These are phyloP conservation scores for Dioctria linearis DNA, from an alignment of 2,888 invertebrate species.

Conservation along the genomic window DNA sequence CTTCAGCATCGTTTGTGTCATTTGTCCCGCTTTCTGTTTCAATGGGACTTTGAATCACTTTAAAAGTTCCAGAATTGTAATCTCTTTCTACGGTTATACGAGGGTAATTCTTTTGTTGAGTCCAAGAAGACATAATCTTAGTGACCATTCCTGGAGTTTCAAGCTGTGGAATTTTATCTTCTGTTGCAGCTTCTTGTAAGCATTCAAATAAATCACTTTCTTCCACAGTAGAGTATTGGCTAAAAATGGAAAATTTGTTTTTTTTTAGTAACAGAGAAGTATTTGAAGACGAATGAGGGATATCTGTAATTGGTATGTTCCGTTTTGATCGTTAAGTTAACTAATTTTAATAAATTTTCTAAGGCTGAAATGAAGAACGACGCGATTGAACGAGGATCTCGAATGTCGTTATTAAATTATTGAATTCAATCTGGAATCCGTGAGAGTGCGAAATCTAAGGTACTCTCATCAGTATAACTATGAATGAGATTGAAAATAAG, in stretches of 20 bases:
- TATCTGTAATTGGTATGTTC: too few relatives aligned
- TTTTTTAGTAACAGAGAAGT: too few relatives aligned
- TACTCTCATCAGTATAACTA: too few relatives aligned
- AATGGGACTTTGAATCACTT: conserved; percentile 72
- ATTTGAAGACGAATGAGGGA: too few relatives aligned
- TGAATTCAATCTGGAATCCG: too few relatives aligned
- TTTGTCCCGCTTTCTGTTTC: conserved; percentile 55
- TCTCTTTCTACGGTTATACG: conserved; percentile 73
- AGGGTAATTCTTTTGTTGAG: conserved; percentile 75
- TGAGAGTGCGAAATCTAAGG: too few relatives aligned
- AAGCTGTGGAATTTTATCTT: conserved; percentile 59
- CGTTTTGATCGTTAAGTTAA: too few relatives aligned
- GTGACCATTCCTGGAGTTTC: conserved; percentile 72
- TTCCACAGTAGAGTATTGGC: conserved; percentile 67
- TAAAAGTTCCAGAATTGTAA: conserved; percentile 71
- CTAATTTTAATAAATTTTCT: too few relatives aligned
- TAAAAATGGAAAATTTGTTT: conserved; percentile 54
- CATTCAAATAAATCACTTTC: conserved; percentile 66
- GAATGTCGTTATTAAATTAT: too few relatives aligned
- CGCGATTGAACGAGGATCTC: too few relatives aligned
- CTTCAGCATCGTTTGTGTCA: conserved; percentile 56
- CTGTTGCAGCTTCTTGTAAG: conserved; percentile 64
- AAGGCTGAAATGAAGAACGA: too few relatives aligned
- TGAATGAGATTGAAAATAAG: too few relatives aligned
- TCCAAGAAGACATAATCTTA: conserved; percentile 76